Evolutionary conservation across 2,113 vertebrate genomes (phyloP).

Genomic region (Syrrhaptes paradoxus): DNA sequence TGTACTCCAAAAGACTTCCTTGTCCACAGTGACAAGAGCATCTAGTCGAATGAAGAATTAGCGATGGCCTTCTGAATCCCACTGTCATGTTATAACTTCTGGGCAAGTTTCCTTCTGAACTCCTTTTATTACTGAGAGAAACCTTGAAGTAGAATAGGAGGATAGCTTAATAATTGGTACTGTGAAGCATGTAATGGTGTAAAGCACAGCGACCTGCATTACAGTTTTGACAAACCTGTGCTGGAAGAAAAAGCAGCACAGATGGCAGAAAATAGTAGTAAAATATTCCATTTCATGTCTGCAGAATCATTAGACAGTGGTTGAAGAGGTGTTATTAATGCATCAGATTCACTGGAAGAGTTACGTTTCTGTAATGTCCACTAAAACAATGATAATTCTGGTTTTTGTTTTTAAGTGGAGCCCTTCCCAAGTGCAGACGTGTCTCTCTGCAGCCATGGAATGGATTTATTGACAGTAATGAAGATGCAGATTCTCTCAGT

Average conservation of each 20-base stretch:
- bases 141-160: not conserved
- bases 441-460: constrained; percentile 53
- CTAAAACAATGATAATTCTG: constrained; percentile 54
- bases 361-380: constrained; percentile 35
- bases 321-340: constrained; percentile 65
- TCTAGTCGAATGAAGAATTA: not conserved
- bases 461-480: constrained; percentile 48
- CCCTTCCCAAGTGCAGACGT: constrained; percentile 41
- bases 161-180: not conserved
- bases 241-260: constrained; percentile 44
- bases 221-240: constrained; percentile 39
- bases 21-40: not conserved
- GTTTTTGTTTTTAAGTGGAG: constrained; percentile 45
- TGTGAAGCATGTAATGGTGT: not conserved
- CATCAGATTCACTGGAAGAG: constrained; percentile 34
- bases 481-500: not conserved
- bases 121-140: not conserved
- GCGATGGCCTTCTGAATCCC: not conserved
- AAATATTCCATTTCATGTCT: constrained; percentile 66
- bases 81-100: fast-evolving
- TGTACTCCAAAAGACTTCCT: not conserved
- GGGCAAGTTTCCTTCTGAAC: not conserved
- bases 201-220: constrained; percentile 36
- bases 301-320: constrained; percentile 49
- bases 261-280: constrained; percentile 67